Evolutionary conservation across 2,888 invertebrate species (phyloP).

Genomic region (Mycogona germanica): DNA sequence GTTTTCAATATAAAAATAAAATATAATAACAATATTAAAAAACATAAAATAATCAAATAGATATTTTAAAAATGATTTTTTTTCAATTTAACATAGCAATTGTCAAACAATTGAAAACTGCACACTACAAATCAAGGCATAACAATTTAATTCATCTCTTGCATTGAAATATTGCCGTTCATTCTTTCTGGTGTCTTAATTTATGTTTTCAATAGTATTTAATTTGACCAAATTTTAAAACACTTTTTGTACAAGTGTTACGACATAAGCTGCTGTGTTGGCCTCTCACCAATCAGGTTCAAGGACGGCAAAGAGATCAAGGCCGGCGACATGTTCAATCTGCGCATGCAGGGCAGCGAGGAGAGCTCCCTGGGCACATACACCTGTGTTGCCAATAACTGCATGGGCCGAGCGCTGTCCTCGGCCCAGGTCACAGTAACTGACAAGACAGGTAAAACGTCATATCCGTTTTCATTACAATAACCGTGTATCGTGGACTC

Average conservation of each 20-base stretch:
- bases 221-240: neutral
- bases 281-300: constrained; percentile 16
- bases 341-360: constrained; percentile 61
- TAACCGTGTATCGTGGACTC: neutral
- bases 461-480: neutral
- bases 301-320: constrained; percentile 44
- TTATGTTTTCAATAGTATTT: neutral
- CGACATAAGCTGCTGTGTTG: neutral
- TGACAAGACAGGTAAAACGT: constrained; percentile 38
- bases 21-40: too few relatives aligned
- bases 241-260: neutral
- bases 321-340: constrained; percentile 77
- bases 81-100: too few relatives aligned
- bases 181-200: neutral
- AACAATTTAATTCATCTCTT: too few relatives aligned
- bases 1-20: too few relatives aligned
- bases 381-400: constrained; percentile 76
- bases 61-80: too few relatives aligned
- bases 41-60: too few relatives aligned
- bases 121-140: too few relatives aligned
- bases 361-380: constrained; percentile 79
- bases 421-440: constrained; percentile 72
- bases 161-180: constrained; percentile 20
- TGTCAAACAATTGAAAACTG: too few relatives aligned
- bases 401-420: constrained; percentile 73